A percentile compares a stretch with the other conserved stretches of the same genome.
Conservation (phyloP, 2,888 invertebrate genomes). For the Latrodectus elegans region DNA sequence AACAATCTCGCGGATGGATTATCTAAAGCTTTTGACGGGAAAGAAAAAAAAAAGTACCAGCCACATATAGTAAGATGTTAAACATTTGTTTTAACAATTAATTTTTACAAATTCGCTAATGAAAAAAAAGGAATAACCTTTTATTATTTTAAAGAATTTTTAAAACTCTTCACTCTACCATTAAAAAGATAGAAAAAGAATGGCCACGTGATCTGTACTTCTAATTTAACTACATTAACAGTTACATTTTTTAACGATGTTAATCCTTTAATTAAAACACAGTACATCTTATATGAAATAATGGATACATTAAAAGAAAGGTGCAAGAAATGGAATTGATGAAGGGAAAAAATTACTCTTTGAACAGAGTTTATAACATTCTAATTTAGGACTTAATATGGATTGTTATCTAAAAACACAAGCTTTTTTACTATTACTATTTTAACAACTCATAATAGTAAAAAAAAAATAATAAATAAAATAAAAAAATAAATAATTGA, state of each 20-base stretch:
- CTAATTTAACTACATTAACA: background rate
- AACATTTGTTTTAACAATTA: too few species aligned
- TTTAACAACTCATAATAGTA: too few species aligned
- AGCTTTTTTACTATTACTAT: too few species aligned
- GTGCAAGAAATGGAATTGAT: background rate
- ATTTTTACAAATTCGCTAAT: too few species aligned
- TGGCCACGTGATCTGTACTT: background rate
- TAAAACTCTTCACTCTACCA: background rate
- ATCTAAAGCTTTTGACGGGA: conserved; percentile 30
- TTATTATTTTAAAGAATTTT: background rate
- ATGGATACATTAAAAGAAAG: background rate
- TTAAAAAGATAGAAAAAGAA: background rate
- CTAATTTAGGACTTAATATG: too few species aligned
- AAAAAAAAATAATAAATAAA: too few species aligned
- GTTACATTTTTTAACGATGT: background rate
- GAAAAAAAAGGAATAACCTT: too few species aligned
- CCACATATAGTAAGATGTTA: too few species aligned
- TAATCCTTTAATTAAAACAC: background rate
- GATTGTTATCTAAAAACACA: too few species aligned
- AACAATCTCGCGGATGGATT: conserved; percentile 39
- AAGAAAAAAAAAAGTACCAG: background rate
- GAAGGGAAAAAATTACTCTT: background rate
- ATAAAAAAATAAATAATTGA: too few species aligned
- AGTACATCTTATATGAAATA: conserved; percentile 5
- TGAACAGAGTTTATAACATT: background rate